These are phyloP conservation scores for Leptinotarsa undecemlineata DNA, from an alignment of 1,140 invertebrate species.

Conservation along the genomic window DNA sequence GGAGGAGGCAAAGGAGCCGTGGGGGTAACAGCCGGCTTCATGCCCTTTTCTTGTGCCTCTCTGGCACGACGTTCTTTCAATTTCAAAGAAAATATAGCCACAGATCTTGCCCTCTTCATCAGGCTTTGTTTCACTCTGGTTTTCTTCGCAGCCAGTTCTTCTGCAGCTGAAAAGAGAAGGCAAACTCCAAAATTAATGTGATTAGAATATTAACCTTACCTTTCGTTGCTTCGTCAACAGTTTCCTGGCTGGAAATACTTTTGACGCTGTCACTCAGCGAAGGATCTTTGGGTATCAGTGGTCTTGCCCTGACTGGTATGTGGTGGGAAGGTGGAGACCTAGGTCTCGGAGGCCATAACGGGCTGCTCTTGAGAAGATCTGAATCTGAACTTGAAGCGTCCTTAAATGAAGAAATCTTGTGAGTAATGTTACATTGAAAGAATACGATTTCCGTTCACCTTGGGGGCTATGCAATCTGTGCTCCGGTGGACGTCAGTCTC, in stretches of 20 bases:
- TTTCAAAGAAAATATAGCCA: constrained; percentile 81
- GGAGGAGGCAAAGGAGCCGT: constrained; percentile 59
- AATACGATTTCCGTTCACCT: constrained; percentile 53
- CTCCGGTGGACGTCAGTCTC: constrained; percentile 63
- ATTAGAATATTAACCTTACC: constrained; percentile 29
- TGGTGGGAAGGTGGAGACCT: constrained; percentile 42
- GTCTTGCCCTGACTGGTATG: constrained; percentile 35
- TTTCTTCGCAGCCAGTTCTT: constrained; percentile 68
- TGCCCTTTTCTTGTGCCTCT: constrained; percentile 68
- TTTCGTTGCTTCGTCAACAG: constrained; percentile 54
- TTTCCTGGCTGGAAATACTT: constrained; percentile 62
- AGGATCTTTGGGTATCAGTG: constrained; percentile 45
- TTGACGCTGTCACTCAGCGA: constrained; percentile 60
- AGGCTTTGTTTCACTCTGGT: constrained; percentile 72
- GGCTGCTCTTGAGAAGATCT: constrained; percentile 60
- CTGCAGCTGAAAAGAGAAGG: constrained; percentile 48
- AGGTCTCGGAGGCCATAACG: constrained; percentile 51
- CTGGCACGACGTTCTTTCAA: constrained; percentile 74
- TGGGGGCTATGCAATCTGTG: constrained; percentile 69
- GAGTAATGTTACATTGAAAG: background rate
- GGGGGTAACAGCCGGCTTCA: constrained; percentile 54
- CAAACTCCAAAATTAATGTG: background rate
- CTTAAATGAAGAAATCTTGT: constrained; percentile 30
- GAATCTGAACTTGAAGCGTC: constrained; percentile 64
- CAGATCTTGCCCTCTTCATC: constrained; percentile 78